Percentiles rank a stretch among this genome's conserved stretches.
Evolutionary conservation across 2,888 invertebrate species (phyloP).

Genomic region (Erebia aethiops): DNA sequence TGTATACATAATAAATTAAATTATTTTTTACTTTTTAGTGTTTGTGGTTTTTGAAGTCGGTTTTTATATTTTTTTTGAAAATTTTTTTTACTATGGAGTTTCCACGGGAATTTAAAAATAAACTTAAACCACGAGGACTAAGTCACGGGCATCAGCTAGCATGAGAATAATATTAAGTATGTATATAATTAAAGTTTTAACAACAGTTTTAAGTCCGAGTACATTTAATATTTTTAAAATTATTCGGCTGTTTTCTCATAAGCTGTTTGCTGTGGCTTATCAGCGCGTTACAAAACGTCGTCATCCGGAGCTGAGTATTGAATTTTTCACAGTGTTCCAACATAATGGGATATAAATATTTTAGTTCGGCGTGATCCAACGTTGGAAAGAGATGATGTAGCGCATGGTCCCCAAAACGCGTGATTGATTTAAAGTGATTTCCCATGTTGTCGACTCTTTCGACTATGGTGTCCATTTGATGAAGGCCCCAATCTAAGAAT

Average conservation of each 20-base stretch:
- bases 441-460: slow-evolving; percentile 87
- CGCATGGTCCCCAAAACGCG: slow-evolving; percentile 90
- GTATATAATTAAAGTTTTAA: too few relatives aligned
- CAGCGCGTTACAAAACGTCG: slow-evolving; percentile 84
- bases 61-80: too few relatives aligned
- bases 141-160: too few relatives aligned
- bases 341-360: slow-evolving; percentile 85
- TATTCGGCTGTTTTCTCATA: slow-evolving; percentile 61
- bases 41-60: too few relatives aligned
- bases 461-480: slow-evolving; percentile 88
- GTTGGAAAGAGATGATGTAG: slow-evolving; percentile 93
- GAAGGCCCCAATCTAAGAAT: slow-evolving; percentile 88
- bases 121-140: too few relatives aligned
- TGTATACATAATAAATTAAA: too few relatives aligned
- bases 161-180: too few relatives aligned
- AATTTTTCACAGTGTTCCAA: slow-evolving; percentile 86
- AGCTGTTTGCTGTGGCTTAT: slow-evolving; percentile 85
- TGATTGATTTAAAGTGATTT: slow-evolving; percentile 85
- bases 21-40: too few relatives aligned
- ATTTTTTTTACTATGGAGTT: too few relatives aligned
- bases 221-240: slow-evolving; percentile 51
- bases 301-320: slow-evolving; percentile 73
- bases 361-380: slow-evolving; percentile 88
- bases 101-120: too few relatives aligned
- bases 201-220: too few relatives aligned